These are phyloP conservation scores for Psittacula cyanocephala DNA, from an alignment of 2,113 vertebrate species.

Conservation along the genomic window DNA sequence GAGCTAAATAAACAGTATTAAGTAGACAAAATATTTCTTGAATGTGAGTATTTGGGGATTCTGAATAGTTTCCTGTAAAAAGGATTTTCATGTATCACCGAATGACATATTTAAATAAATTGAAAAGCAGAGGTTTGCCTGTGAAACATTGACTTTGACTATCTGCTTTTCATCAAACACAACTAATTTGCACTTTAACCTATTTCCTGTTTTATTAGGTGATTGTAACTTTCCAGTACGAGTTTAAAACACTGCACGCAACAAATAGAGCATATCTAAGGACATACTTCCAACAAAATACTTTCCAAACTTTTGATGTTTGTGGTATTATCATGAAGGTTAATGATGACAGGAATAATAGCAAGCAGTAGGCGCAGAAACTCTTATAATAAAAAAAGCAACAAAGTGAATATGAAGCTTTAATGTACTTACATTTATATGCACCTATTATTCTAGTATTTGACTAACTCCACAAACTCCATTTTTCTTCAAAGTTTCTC, in stretches of 20 bases:
- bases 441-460: background rate
- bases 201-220: background rate
- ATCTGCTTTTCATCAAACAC: background rate
- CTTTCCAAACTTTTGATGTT: background rate
- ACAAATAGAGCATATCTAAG: background rate
- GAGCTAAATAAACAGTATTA: background rate
- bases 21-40: background rate
- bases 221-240: background rate
- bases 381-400: background rate
- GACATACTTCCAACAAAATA: background rate
- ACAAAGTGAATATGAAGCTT: background rate
- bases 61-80: background rate
- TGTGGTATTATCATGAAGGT: background rate
- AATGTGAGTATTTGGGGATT: background rate
- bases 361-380: background rate
- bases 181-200: background rate
- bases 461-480: background rate
- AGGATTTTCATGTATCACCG: background rate
- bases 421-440: background rate
- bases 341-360: background rate
- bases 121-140: background rate
- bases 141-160: background rate
- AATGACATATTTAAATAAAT: background rate
- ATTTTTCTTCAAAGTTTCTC: background rate
- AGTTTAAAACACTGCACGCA: background rate